phyloP scores from a whole-genome alignment of 2,888 invertebrate genomes.

The Drosophila acutilabella region DNA sequence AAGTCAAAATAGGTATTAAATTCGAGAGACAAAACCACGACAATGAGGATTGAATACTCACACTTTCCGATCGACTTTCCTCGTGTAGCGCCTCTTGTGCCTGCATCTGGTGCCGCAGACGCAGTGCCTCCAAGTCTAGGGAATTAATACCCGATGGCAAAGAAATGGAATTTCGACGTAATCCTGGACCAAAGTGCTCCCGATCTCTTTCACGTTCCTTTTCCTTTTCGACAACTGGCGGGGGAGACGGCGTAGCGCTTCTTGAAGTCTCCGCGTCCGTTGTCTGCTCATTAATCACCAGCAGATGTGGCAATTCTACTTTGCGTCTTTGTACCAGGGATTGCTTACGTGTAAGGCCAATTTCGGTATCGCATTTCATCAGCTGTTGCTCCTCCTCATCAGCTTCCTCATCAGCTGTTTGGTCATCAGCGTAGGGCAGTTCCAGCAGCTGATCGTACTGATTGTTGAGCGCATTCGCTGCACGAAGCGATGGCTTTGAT shows the following conservation, averaged over 20 bases:
- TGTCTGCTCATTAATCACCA: slow-evolving; percentile 58
- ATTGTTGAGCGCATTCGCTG: slow-evolving; percentile 59
- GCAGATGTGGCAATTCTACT: slow-evolving; percentile 63
- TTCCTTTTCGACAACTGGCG: slow-evolving; percentile 17
- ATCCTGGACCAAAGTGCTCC: slow-evolving; percentile 63
- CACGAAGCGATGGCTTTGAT: slow-evolving; percentile 23
- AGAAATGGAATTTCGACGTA: slow-evolving; percentile 90
- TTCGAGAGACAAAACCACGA: not conserved
- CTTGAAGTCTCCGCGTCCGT: slow-evolving; percentile 11
- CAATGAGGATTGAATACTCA: slow-evolving; percentile 53
- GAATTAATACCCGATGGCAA: slow-evolving; percentile 90
- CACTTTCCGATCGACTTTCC: slow-evolving; percentile 77
- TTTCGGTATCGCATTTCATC: not conserved
- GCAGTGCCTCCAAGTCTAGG: slow-evolving; percentile 87
- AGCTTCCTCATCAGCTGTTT: not conserved
- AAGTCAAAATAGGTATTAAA: not conserved
- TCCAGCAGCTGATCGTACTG: slow-evolving; percentile 22
- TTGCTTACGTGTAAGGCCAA: slow-evolving; percentile 16
- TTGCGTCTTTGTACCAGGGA: slow-evolving; percentile 60
- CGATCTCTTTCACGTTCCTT: slow-evolving; percentile 14
- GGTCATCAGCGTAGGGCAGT: slow-evolving; percentile 64
- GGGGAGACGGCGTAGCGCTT: slow-evolving; percentile 3
- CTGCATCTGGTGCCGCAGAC: slow-evolving; percentile 84
- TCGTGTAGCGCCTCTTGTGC: slow-evolving; percentile 76
- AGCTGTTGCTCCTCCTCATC: slow-evolving; percentile 1